Percentiles rank a stretch among this genome's conserved stretches.
Evolutionary conservation across 2,888 invertebrate species (phyloP).

Genomic region (Acanthosepion lycidas): DNA sequence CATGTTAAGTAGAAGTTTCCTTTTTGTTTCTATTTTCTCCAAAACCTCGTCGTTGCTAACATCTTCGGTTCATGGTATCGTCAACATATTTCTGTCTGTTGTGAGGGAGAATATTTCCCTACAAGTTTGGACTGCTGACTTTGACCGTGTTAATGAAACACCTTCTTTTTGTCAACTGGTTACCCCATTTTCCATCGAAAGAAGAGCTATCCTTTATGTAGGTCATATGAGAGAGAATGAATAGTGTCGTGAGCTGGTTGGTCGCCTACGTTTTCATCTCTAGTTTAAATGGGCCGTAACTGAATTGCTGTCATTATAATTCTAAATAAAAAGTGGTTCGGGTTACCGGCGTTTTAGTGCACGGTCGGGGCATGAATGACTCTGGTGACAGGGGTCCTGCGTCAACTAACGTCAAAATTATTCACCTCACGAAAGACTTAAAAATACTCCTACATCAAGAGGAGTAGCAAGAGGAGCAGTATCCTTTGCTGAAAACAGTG

Average conservation of each 20-base stretch:
- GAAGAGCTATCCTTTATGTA: not conserved
- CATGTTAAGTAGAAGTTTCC: too few relatives aligned
- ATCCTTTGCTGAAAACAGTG: too few relatives aligned
- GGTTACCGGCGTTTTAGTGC: not conserved
- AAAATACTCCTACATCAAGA: too few relatives aligned
- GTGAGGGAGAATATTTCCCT: too few relatives aligned
- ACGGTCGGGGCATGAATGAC: not conserved
- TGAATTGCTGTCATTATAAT: not conserved
- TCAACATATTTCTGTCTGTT: too few relatives aligned
- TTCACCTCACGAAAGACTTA: not conserved
- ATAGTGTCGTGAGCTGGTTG: not conserved
- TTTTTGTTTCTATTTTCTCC: too few relatives aligned
- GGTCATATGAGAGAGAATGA: not conserved
- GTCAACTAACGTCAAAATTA: constrained; percentile 33
- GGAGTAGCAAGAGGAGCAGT: too few relatives aligned
- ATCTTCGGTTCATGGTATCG: too few relatives aligned
- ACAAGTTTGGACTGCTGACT: too few relatives aligned
- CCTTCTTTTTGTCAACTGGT: not conserved
- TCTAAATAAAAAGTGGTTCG: not conserved
- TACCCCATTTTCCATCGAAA: not conserved
- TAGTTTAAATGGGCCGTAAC: not conserved
- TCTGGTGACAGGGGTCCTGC: not conserved
- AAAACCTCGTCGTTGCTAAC: too few relatives aligned
- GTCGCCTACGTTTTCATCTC: not conserved
- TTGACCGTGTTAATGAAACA: too few relatives aligned